Conservation (phyloP, 2,113 vertebrate genomes). For the Gallinago undulata region DNA sequence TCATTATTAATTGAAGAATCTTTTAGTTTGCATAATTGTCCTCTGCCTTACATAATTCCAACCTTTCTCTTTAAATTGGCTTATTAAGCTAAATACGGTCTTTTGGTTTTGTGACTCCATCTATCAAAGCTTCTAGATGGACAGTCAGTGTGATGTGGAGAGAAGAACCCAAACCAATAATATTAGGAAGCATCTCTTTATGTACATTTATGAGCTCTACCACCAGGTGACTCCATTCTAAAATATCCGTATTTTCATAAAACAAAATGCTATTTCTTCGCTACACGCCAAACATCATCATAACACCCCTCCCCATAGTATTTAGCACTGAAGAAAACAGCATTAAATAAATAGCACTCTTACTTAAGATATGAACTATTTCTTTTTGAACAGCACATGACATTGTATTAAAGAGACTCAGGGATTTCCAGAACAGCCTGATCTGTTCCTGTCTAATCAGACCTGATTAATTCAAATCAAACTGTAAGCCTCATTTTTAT, state of each 20-base stretch:
- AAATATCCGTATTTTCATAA: conserved; percentile 55
- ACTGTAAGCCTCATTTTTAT: conserved; percentile 35
- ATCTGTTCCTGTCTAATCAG: conserved; percentile 23
- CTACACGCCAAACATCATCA: not conserved
- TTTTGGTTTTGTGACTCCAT: conserved; percentile 63
- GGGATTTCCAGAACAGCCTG: conserved; percentile 9
- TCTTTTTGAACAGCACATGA: conserved; percentile 9
- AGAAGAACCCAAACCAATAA: not conserved
- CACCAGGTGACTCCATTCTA: conserved; percentile 65
- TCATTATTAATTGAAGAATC: conserved; percentile 75
- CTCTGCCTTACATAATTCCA: conserved; percentile 73
- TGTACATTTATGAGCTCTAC: conserved; percentile 55
- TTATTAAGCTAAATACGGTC: conserved; percentile 70
- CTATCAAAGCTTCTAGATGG: conserved; percentile 49
- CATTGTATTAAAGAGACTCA: conserved; percentile 1
- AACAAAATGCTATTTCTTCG: not conserved
- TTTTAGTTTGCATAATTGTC: conserved; percentile 71
- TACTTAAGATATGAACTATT: not conserved
- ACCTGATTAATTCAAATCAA: conserved; percentile 35
- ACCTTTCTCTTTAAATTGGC: conserved; percentile 69
- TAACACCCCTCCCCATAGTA: not conserved
- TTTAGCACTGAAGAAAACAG: not conserved
- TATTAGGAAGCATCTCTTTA: not conserved
- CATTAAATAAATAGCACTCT: conserved; percentile 8
- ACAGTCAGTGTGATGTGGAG: not conserved